Percentiles rank a stretch among this genome's conserved stretches.
Evolutionary conservation across 1,140 invertebrate species (phyloP).

Genomic region (Drosophila yakuba): DNA sequence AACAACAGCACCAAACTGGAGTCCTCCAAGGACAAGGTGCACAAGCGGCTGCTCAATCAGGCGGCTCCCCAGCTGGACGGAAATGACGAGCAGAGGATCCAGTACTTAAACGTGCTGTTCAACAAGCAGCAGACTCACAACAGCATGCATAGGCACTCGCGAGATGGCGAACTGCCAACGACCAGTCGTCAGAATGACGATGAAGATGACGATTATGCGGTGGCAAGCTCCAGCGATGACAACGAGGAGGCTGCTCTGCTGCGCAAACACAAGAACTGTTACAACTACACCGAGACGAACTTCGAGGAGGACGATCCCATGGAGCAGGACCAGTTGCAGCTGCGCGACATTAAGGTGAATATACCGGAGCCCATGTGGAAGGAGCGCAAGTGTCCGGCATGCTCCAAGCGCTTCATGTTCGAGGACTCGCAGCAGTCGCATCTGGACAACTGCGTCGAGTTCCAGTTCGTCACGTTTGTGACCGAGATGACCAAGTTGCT

Average conservation of each 20-base stretch:
- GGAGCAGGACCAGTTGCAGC: constrained; percentile 70
- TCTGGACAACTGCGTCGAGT: constrained; percentile 73
- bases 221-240: constrained; percentile 67
- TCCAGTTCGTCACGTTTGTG: constrained; percentile 66
- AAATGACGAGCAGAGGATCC: constrained; percentile 55
- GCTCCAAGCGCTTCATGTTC: constrained; percentile 80
- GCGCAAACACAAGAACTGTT: constrained; percentile 69
- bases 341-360: constrained; percentile 70
- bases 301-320: constrained; percentile 84
- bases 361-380: constrained; percentile 81
- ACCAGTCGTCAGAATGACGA: constrained; percentile 62
- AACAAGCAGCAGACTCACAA: constrained; percentile 56
- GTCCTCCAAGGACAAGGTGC: constrained; percentile 62
- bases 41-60: constrained; percentile 67
- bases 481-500: constrained; percentile 62
- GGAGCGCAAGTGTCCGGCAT: constrained; percentile 79
- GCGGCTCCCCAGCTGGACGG: constrained; percentile 15
- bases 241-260: constrained; percentile 59
- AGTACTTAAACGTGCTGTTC: constrained; percentile 69
- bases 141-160: constrained; percentile 2
- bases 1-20: constrained; percentile 59
- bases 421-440: constrained; percentile 76
- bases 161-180: constrained; percentile 40
- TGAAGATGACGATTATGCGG: constrained; percentile 68
- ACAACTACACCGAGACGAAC: constrained; percentile 79